Percentiles rank a stretch among this genome's conserved stretches.
phyloP scores from a whole-genome alignment of 2,888 invertebrate genomes.

The Elaeidobius kamerunicus region DNA sequence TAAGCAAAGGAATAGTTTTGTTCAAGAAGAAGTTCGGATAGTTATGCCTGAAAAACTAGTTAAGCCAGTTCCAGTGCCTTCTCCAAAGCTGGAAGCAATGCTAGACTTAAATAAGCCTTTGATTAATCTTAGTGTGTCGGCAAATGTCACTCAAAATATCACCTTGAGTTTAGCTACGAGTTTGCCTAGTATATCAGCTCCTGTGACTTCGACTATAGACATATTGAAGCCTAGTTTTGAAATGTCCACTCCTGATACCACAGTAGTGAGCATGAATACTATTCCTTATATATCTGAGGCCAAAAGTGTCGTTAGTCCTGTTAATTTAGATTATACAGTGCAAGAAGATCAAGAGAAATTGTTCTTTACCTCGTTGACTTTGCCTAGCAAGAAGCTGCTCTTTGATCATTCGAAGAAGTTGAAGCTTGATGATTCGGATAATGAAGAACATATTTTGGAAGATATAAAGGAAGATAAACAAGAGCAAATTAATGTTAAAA shows the following conservation, averaged over 20 bases:
- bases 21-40: too few species aligned
- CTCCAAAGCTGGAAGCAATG: slow-evolving; percentile 19
- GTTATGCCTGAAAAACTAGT: too few species aligned
- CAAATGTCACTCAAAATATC: slow-evolving; percentile 31
- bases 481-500: too few species aligned
- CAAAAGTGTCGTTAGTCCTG: not conserved
- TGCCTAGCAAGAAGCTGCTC: slow-evolving; percentile 39
- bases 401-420: slow-evolving; percentile 39
- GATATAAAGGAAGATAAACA: too few species aligned
- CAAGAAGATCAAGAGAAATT: slow-evolving; percentile 31
- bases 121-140: slow-evolving; percentile 31
- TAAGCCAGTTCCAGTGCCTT: slow-evolving; percentile 36
- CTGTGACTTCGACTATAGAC: slow-evolving; percentile 19
- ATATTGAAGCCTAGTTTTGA: slow-evolving; percentile 21
- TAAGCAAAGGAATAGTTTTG: not conserved
- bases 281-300: slow-evolving; percentile 1
- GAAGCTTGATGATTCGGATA: slow-evolving; percentile 40
- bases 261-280: slow-evolving; percentile 12
- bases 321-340: not conserved
- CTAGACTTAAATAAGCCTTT: slow-evolving; percentile 30
- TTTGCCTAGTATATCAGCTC: slow-evolving; percentile 21
- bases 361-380: slow-evolving; percentile 37
- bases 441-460: slow-evolving; percentile 33
- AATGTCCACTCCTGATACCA: slow-evolving; percentile 8
- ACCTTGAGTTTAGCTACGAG: slow-evolving; percentile 28